Base-by-base conservation (phyloP, 30 jellyfish, hydroid and myxozoan species). In the Mastigias papua region DNA sequence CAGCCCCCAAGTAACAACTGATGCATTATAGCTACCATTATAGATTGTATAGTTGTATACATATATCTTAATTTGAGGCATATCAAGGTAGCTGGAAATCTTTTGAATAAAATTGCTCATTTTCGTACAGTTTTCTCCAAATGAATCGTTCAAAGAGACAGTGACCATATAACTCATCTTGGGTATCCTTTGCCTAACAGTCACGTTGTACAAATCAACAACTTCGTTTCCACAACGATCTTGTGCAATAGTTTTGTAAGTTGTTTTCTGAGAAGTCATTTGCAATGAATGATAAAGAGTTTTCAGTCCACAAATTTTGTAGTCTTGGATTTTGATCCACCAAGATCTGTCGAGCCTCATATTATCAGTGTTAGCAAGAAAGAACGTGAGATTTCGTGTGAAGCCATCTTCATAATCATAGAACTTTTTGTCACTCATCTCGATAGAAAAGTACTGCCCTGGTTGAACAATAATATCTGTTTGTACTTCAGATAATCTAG, bases 1-100 rank as follows among this genome's bases (percentile, higher is more conserved):
- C 76, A 89, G 63, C 15, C 96, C 96, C 98, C 98, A 93, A 16
- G 68, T 73, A 2, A 93, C 71, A 54, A 78, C 70, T 3, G 95
- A 65, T 29, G 71, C 83, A 82, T 88, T 80, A 11, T 25, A 48
- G 10, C 90, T 63, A 15, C 50, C 69, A 42, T 93, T 82, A 69
- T 70, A 77, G 1, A 9, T 34, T 21, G 84, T 48, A 46, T 78
- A 54, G 27, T 80, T 69, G 57, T 80, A 86, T 22, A 93, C 62
- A 16, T 28, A 73, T 10, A 93, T 46, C 19, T 76, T 74, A 0
- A 50, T 15, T 57, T 62, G 70, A 16, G 82, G 72, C 26, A 34
- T 27, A 15, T 86, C 91, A 19, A 71, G 54, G 80, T 88, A 93
- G 15, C n/a, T 60, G 20, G 97, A 80, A 20, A 88, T 83, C 75